Base-by-base conservation (phyloP, 1,140 invertebrate genomes). In the Ruditapes philippinarum region DNA sequence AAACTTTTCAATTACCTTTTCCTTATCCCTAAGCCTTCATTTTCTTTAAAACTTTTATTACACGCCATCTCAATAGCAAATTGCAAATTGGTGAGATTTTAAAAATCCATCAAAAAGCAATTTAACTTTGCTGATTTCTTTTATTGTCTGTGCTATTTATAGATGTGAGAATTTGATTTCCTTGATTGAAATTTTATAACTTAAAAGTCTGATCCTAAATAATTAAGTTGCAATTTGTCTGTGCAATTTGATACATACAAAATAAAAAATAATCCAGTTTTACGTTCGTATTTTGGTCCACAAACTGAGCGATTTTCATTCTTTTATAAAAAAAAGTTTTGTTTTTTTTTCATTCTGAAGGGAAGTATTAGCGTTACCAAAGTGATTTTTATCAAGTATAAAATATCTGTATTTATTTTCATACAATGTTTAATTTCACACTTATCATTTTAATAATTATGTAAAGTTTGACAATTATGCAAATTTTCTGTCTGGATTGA, bases 81-180 rank as follows among this genome's bases (percentile, higher is more conserved):
- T 38, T 70, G 33, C 28, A 22, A 70, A 70, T 4, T 70, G 17
- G 65, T 4, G 65, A 33, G 33, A 70, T 38, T 70, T 38, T n/a
- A 70, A 70, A 45, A 70, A 70, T 40, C 33, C 28, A 38, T 38
- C 62, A 65, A 65, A 65, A 14, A 38, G 31, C 33, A 36, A 70
- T 70, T 17, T 38, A 36, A 36, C 33, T 70, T 70, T 70, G 36
- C 0, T 9, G 36, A 19, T 70, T 14, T 11, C 14, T 38, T 70
- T 40, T 40, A 28, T 38, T 38, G 65, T 70, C 33, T 22, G 65
- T 38, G 7, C 33, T 70, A 17, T 70, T 28, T 19, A 36, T 70
- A 70, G 65, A 70, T 7, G 36, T 40, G 65, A 70, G 28, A 70
- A 70, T 70, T 70, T 11, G n/a, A 70, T 70, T 70, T 70, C 38